Evolutionary conservation across 2,888 invertebrate genomes (phyloP).

Genomic region (Isoperla grammatica): DNA sequence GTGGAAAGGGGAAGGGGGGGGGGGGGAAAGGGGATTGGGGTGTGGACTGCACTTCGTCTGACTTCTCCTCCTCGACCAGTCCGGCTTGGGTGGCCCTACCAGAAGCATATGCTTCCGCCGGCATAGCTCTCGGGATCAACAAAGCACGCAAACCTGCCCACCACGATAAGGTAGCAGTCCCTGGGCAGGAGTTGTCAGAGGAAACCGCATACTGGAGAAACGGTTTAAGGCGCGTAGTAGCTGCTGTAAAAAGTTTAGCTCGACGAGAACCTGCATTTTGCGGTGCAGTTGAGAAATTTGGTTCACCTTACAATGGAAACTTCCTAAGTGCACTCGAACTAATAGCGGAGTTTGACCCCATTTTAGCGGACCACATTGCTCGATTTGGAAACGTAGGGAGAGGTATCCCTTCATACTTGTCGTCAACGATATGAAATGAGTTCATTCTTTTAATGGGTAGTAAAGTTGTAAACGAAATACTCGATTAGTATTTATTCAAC

Average conservation of each 20-base stretch:
- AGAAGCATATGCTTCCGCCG: too few relatives aligned
- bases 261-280: slow-evolving; percentile 1
- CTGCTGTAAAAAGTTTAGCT: slow-evolving; percentile 1
- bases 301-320: slow-evolving; percentile 8
- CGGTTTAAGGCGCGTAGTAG: not conserved
- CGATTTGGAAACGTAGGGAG: slow-evolving; percentile 10
- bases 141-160: too few relatives aligned
- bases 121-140: too few relatives aligned
- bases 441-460: slow-evolving; percentile 6
- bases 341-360: slow-evolving; percentile 12
- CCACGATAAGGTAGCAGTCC: too few relatives aligned
- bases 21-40: too few relatives aligned
- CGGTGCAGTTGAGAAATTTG: not conserved
- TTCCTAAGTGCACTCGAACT: slow-evolving; percentile 6
- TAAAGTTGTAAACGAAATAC: slow-evolving; percentile 10
- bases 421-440: slow-evolving; percentile 13
- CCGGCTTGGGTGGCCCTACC: too few relatives aligned
- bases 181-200: too few relatives aligned
- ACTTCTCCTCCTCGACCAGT: too few relatives aligned
- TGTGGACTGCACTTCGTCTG: too few relatives aligned
- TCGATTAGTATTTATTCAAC: slow-evolving; percentile 22
- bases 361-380: slow-evolving; percentile 5
- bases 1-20: too few relatives aligned
- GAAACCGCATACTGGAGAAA: slow-evolving; percentile 1
- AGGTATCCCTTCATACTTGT: slow-evolving; percentile 14